A percentile compares a stretch with the other conserved stretches of the same genome.
Evolutionary conservation across 2,113 vertebrate genomes (phyloP).

Genomic region (Gymnorhina tibicen): DNA sequence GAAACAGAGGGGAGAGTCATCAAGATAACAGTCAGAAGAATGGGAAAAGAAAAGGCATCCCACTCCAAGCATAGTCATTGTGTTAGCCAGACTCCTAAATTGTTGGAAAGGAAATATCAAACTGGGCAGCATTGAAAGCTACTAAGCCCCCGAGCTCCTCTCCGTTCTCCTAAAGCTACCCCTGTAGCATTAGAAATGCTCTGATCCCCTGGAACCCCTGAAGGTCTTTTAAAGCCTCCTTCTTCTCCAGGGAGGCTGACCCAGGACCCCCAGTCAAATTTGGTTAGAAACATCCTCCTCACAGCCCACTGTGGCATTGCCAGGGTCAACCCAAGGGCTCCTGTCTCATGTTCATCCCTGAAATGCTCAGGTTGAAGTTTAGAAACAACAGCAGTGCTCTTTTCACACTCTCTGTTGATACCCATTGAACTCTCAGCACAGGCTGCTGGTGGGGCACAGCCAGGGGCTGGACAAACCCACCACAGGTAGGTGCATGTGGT

Average conservation of each 20-base stretch:
- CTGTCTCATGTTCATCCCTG: not conserved
- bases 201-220: not conserved
- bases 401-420: not conserved
- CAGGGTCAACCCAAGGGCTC: not conserved
- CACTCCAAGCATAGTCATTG: not conserved
- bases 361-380: not conserved
- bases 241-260: not conserved
- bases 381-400: not conserved
- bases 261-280: accelerated
- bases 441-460: not conserved
- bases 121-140: not conserved
- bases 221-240: not conserved
- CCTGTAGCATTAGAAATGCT: accelerated
- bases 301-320: not conserved
- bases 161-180: not conserved
- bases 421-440: not conserved
- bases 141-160: not conserved
- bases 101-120: not conserved
- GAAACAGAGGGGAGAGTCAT: not conserved
- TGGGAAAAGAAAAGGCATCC: not conserved
- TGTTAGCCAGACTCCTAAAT: accelerated
- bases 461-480: not conserved
- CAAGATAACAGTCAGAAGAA: not conserved
- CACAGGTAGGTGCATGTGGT: accelerated
- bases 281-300: not conserved